Evolutionary conservation across 1,140 invertebrate species (phyloP).

Genomic region (Drosophila tristis): DNA sequence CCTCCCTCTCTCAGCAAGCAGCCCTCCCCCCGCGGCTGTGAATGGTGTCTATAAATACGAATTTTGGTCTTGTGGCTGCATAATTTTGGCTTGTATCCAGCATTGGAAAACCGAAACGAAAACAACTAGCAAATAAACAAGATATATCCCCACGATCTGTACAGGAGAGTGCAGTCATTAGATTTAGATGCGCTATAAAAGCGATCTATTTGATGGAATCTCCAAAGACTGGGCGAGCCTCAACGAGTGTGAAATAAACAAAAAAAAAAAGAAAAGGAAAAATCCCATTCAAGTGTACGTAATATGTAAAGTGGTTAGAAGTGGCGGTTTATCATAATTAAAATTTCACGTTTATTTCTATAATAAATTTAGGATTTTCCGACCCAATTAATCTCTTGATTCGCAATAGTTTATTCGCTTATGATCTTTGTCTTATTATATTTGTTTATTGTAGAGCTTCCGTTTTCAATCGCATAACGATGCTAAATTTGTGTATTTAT

Average conservation of each 20-base stretch:
- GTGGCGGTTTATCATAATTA: background rate
- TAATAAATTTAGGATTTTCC: too few relatives aligned
- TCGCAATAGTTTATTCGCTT: too few relatives aligned
- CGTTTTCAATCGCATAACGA: too few relatives aligned
- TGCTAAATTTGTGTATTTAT: too few relatives aligned
- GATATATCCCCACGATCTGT: constrained; percentile 44
- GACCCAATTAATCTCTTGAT: too few relatives aligned
- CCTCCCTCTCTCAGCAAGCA: background rate
- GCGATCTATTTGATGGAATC: constrained; percentile 16
- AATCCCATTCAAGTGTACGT: too few relatives aligned
- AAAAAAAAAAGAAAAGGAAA: too few relatives aligned
- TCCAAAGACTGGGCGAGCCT: background rate
- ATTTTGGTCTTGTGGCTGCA: constrained; percentile 54
- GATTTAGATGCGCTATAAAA: constrained; percentile 36
- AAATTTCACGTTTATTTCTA: background rate
- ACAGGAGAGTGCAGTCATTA: constrained; percentile 44
- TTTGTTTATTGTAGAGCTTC: too few relatives aligned
- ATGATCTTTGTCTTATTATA: too few relatives aligned
- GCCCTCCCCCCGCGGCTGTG: constrained; percentile 15
- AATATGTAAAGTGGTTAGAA: background rate
- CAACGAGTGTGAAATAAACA: too few relatives aligned
- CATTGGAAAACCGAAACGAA: constrained; percentile 66
- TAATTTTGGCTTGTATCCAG: constrained; percentile 72
- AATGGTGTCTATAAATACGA: constrained; percentile 40
- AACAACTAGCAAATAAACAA: constrained; percentile 73